These are phyloP conservation scores for Siniperca undulata DNA, from an alignment of 2,797 vertebrate genomes.

Conservation along the genomic window DNA sequence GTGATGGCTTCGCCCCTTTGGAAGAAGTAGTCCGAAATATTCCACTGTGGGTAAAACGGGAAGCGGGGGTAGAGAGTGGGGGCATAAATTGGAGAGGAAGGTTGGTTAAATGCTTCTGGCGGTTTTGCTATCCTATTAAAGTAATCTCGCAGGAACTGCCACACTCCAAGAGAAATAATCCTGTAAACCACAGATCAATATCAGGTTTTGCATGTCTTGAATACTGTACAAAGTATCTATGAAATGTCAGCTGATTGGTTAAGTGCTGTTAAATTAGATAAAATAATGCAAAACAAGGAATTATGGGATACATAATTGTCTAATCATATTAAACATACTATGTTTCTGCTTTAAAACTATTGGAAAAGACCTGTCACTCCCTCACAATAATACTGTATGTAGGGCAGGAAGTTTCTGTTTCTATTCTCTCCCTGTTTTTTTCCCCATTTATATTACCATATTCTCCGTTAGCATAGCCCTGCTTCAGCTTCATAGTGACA, in stretches of 20 bases:
- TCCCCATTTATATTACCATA: background rate
- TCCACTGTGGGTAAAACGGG: slow-evolving; percentile 89
- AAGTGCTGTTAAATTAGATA: slow-evolving; percentile 41
- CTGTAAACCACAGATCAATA: slow-evolving; percentile 69
- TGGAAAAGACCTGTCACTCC: background rate
- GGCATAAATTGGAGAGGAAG: slow-evolving; percentile 30
- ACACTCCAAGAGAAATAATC: slow-evolving; percentile 59
- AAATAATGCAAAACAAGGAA: slow-evolving; percentile 33
- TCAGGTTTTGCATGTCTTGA: slow-evolving; percentile 54
- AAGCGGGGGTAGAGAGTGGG: background rate
- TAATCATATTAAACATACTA: background rate
- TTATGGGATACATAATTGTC: slow-evolving; percentile 1
- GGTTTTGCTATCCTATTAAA: slow-evolving; percentile 62
- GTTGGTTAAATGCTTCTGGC: slow-evolving; percentile 56
- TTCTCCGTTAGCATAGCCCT: background rate
- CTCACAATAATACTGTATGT: background rate
- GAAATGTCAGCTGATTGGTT: slow-evolving; percentile 42
- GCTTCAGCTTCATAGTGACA: slow-evolving; percentile 6
- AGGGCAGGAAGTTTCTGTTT: background rate
- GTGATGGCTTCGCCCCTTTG: slow-evolving; percentile 97
- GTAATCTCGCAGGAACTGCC: slow-evolving; percentile 64
- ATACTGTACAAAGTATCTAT: slow-evolving; percentile 32
- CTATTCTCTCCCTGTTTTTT: background rate
- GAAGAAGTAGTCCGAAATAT: slow-evolving; percentile 99
- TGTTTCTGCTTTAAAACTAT: slow-evolving; percentile 12